phyloP scores from a whole-genome alignment of 2,888 invertebrate species.

The Protophormia terraenovae region DNA sequence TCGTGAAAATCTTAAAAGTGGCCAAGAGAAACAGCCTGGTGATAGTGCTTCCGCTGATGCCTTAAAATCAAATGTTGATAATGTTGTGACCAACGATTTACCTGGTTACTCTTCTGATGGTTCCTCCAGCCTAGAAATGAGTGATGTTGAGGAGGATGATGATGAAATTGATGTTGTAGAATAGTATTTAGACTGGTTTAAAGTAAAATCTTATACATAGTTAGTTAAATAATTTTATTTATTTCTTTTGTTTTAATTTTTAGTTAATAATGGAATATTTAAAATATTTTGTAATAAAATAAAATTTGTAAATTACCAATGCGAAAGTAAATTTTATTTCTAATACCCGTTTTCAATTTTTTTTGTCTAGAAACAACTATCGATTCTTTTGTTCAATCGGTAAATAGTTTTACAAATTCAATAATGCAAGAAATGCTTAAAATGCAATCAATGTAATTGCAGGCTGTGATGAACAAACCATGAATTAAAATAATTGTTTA shows the following conservation, averaged over 20 bases:
- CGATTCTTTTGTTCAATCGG: too few relatives aligned
- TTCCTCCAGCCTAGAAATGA: conserved; percentile 75
- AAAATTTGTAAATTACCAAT: too few relatives aligned
- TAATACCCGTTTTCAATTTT: too few relatives aligned
- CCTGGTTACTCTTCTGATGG: conserved; percentile 75
- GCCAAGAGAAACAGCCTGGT: conserved; percentile 77
- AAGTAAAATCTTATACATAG: background rate
- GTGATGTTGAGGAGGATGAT: conserved; percentile 75
- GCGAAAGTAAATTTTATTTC: too few relatives aligned
- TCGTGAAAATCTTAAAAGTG: conserved; percentile 83
- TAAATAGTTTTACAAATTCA: too few relatives aligned
- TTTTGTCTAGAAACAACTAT: too few relatives aligned
- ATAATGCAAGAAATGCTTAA: too few relatives aligned
- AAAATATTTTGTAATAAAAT: conserved; percentile 1
- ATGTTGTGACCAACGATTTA: conserved; percentile 10
- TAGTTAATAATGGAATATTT: conserved; percentile 1
- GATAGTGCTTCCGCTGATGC: background rate
- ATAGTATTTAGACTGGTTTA: background rate
- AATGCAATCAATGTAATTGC: too few relatives aligned
- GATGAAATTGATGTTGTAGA: conserved; percentile 80
- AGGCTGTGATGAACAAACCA: too few relatives aligned
- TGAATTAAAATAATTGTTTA: too few relatives aligned
- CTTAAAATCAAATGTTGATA: conserved; percentile 36
- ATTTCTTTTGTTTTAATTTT: conserved; percentile 30
- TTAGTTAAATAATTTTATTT: conserved; percentile 20